These are phyloP conservation scores for Crossocerus cetratus DNA, from an alignment of 2,888 invertebrate genomes.

Conservation along the genomic window DNA sequence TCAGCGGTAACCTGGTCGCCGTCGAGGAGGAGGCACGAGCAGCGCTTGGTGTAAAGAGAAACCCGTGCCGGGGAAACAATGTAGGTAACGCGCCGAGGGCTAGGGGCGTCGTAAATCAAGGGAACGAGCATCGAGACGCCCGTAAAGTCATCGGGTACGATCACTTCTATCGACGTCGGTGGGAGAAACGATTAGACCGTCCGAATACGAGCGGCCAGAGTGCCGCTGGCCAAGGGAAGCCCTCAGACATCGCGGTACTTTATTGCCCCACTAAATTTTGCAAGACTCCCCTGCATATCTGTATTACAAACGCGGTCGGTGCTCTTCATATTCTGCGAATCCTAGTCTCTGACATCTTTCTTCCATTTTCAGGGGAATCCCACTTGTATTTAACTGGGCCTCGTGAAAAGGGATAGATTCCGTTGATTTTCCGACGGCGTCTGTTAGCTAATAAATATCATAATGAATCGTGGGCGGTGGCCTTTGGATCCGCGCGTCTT, in stretches of 20 bases:
- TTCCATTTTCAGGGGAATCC: too few species aligned
- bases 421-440: conserved; percentile 10
- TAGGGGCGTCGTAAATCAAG: conserved; percentile 73
- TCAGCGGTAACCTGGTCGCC: conserved; percentile 13
- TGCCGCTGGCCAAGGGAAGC: conserved; percentile 31
- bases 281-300: conserved; percentile 23
- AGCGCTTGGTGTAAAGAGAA: conserved; percentile 57
- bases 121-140: conserved; percentile 72
- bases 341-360: neutral
- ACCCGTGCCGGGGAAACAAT: conserved; percentile 62
- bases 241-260: conserved; percentile 39
- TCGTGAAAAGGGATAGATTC: conserved; percentile 41
- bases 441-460: conserved; percentile 64
- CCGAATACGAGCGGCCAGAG: conserved; percentile 33
- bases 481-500: conserved; percentile 73
- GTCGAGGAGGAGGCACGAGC: conserved; percentile 35
- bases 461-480: conserved; percentile 76
- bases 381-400: conserved; percentile 38
- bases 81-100: conserved; percentile 69
- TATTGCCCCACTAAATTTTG: conserved; percentile 42
- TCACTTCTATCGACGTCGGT: conserved; percentile 65
- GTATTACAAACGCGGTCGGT: conserved; percentile 32
- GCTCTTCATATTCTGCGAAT: neutral
- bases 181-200: conserved; percentile 58
- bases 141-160: conserved; percentile 73